Base-by-base conservation (phyloP, 2,113 vertebrate species). In the Sander lucioperca region DNA sequence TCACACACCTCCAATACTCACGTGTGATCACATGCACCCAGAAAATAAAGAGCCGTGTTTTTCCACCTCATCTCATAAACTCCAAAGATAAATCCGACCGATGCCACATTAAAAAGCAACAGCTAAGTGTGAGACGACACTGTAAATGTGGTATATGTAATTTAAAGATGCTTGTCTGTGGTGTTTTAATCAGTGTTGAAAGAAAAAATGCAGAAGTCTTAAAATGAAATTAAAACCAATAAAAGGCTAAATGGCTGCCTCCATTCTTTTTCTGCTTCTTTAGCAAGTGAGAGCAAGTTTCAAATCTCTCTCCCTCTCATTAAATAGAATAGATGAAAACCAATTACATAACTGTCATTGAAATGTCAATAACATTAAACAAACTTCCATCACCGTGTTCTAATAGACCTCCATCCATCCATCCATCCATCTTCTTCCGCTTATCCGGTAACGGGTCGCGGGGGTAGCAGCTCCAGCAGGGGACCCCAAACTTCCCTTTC, bases 11-110 rank as follows among this genome's bases (percentile, higher is more conserved):
- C 3, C 0, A 0, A 33, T 1, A 18, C 54, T 48, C 25, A 67
- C 27, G 27, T 27, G 14, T 53, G 6, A 74, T 25, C n/a, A 50
- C 12, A 33, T 15, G 19, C 27, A 72, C 48, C 14, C 23, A 45
- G 30, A 8, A 51, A 74, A 67, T 23, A 36, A 8, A 67, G 47
- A 43, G 36, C 21, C n/a, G 36, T 2, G 14, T 33, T 48, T 14
- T 69, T 50, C 15, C 30, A 64, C 21, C 30, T 65, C 43, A 64
- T 57, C 27, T 76, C n/a, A 63, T 39, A 18, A 65, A 63, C 39
- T 21, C 2, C 30, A 61, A 74, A 51, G 15, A 57, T 48, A 14
- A 72, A 27, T 63, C 21, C 36, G 57, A 21, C 25, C 0, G 12
- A 54, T 16, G 25, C 30, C 3, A n/a, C 58, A 71, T 56, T 77